A percentile compares a stretch with the other conserved stretches of the same genome.
Evolutionary conservation across 2,113 vertebrate genomes (phyloP).

Genomic region (Callospermophilus lateralis): DNA sequence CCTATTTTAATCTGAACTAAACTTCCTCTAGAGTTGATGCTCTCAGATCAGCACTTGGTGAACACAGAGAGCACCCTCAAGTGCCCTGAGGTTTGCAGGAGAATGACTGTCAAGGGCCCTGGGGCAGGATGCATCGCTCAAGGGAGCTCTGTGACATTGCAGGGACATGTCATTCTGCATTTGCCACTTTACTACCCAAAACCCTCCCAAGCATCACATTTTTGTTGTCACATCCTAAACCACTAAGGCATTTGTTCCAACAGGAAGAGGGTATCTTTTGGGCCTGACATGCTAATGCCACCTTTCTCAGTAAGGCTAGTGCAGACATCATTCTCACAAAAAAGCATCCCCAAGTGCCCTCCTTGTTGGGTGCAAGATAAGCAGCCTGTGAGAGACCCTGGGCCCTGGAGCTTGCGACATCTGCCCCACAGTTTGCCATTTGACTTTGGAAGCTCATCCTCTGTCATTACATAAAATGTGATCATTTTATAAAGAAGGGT

Average conservation of each 20-base stretch:
- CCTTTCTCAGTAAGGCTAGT: neutral
- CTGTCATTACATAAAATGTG: neutral
- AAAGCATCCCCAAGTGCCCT: neutral
- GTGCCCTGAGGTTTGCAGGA: neutral
- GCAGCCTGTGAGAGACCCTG: neutral
- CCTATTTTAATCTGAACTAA: neutral
- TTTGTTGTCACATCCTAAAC: neutral
- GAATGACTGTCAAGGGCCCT: neutral
- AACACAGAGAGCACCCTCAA: neutral
- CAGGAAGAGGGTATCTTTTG: neutral
- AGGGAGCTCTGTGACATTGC: neutral
- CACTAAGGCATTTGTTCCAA: neutral
- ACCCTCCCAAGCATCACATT: neutral
- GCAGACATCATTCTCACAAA: rapidly evolving
- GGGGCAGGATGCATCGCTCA: neutral
- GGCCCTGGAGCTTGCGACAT: neutral
- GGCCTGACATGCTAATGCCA: rapidly evolving
- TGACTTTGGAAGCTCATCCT: neutral
- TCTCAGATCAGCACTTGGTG: neutral
- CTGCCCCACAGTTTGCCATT: neutral
- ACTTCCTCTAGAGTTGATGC: neutral
- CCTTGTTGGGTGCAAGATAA: neutral
- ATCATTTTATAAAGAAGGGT: neutral
- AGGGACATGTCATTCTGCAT: neutral
- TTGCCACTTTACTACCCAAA: neutral